These are phyloP conservation scores for Caenorhabditis sp. DNA, from an alignment of 2,888 invertebrate species.

Conservation along the genomic window DNA sequence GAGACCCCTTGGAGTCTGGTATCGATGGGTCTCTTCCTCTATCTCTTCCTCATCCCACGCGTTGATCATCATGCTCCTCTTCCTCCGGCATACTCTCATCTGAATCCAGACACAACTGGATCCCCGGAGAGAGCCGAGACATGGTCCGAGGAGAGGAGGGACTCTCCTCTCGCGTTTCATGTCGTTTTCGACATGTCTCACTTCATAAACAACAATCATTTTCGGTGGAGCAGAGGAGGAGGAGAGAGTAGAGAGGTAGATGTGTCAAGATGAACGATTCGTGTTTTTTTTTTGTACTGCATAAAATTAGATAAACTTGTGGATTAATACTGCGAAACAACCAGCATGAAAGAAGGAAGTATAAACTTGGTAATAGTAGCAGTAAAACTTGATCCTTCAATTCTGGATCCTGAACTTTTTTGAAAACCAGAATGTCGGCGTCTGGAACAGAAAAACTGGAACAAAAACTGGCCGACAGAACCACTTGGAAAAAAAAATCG, in stretches of 20 bases:
- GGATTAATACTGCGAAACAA: not conserved
- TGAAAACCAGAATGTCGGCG: too few species aligned
- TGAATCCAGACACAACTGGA: constrained; percentile 15
- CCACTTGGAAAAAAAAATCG: too few species aligned
- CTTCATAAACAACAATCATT: constrained; percentile 53
- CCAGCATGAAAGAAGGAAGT: too few species aligned
- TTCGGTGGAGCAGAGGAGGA: not conserved
- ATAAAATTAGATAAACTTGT: not conserved
- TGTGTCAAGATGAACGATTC: constrained; percentile 23
- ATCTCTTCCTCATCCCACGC: constrained; percentile 48
- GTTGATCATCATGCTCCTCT: constrained; percentile 38
- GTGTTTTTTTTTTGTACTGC: constrained; percentile 16
- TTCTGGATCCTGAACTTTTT: too few species aligned
- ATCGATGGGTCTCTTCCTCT: constrained; percentile 7
- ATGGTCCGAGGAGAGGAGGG: constrained; percentile 13
- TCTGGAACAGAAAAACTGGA: too few species aligned
- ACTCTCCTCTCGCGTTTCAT: constrained; percentile 28
- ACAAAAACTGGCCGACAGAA: too few species aligned
- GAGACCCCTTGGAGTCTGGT: constrained; percentile 27
- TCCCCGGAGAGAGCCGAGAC: not conserved
- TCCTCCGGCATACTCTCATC: constrained; percentile 7
- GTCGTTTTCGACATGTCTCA: constrained; percentile 59
- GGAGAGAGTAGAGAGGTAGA: constrained; percentile 36
- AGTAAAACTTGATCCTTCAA: too few species aligned
- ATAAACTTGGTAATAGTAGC: too few species aligned